These are phyloP conservation scores for Oreochromis niloticus DNA, from an alignment of 2,113 vertebrate genomes.

Conservation along the genomic window DNA sequence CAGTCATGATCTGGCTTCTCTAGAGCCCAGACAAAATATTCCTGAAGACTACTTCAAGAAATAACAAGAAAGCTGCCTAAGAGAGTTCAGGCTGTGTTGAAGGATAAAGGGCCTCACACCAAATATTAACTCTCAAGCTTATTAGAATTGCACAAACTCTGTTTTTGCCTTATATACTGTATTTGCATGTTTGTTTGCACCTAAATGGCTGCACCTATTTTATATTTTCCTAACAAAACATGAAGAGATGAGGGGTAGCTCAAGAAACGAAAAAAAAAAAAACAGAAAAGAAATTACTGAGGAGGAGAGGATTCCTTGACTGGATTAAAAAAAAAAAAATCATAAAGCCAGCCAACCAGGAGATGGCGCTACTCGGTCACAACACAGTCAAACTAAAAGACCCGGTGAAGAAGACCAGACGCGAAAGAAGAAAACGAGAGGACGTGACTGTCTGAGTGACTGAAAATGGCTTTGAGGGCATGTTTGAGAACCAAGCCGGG, in stretches of 20 bases:
- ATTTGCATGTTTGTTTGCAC: background rate
- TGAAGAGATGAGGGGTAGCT: background rate
- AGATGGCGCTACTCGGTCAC: background rate
- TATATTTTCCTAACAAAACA: background rate
- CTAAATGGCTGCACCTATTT: background rate
- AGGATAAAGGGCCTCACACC: background rate
- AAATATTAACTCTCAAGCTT: background rate
- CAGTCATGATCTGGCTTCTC: background rate
- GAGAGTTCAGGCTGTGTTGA: background rate
- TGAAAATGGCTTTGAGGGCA: conserved; percentile 44
- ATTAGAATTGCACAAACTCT: background rate
- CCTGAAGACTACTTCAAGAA: background rate
- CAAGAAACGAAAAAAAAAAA: accelerated
- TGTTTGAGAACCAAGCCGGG: background rate
- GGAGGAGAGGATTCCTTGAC: background rate
- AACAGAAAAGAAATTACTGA: accelerated
- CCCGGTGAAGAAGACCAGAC: background rate
- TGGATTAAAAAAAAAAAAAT: background rate
- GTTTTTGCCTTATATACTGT: background rate
- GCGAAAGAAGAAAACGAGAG: background rate
- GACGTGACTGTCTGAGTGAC: background rate
- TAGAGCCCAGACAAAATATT: background rate
- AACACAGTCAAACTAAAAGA: background rate
- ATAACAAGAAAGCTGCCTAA: background rate
- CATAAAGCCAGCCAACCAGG: background rate